phyloP scores from a whole-genome alignment of 2,888 invertebrate genomes.

The Argyresthia albistria region DNA sequence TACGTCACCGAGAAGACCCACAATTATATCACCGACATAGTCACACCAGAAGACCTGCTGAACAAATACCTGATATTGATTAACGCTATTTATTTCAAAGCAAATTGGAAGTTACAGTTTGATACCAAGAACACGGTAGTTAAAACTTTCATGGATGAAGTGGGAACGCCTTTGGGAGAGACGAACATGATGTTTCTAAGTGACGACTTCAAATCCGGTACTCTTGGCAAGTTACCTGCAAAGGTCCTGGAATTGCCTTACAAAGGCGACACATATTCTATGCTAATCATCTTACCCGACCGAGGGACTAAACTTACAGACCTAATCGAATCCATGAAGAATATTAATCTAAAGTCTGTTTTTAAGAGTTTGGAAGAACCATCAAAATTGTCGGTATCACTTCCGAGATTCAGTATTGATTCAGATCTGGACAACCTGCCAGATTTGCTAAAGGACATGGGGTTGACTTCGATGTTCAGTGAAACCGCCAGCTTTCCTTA shows the following conservation, averaged over 20 bases:
- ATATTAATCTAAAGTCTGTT: no score
- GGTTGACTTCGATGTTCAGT: constrained; percentile 40
- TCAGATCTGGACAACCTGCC: constrained; percentile 60
- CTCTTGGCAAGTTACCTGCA: no score
- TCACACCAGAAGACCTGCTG: constrained; percentile 34
- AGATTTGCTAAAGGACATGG: constrained; percentile 52
- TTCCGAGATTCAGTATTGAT: constrained; percentile 73
- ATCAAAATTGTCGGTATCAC: constrained; percentile 53
- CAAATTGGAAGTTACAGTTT: constrained; percentile 39
- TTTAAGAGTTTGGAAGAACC: constrained; percentile 21
- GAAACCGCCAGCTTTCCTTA: constrained; percentile 29
- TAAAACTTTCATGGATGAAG: constrained; percentile 28
- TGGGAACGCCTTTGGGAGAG: constrained; percentile 29
- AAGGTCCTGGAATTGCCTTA: no score
- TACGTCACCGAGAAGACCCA: constrained; percentile 36
- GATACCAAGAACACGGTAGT: constrained; percentile 29
- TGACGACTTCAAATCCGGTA: no score
- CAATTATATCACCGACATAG: constrained; percentile 39
- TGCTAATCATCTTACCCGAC: constrained; percentile 18
- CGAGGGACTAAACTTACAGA: constrained; percentile 20
- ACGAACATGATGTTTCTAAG: no score
- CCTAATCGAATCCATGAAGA: no score
- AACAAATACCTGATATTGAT: constrained; percentile 30
- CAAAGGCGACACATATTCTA: no score
- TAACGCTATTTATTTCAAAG: constrained; percentile 52